Evolutionary conservation across 2,113 vertebrate genomes (phyloP).

Genomic region (Andinoacara biseriatus): DNA sequence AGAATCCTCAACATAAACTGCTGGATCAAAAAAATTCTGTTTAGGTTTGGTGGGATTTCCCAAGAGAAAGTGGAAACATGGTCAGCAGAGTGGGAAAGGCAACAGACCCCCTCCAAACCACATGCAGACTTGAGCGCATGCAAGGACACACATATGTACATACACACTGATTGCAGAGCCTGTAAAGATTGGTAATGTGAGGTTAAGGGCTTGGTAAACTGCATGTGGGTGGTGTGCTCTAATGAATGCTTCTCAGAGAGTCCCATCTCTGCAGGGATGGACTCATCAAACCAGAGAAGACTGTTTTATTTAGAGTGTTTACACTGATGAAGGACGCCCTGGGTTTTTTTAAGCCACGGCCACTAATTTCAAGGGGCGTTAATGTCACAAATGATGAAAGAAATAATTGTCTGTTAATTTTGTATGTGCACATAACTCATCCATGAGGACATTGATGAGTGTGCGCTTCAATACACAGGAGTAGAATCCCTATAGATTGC

Average conservation of each 20-base stretch:
- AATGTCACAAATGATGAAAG: slow-evolving; percentile 58
- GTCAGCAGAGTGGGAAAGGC: slow-evolving; percentile 40
- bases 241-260: slow-evolving; percentile 77
- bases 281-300: slow-evolving; percentile 69
- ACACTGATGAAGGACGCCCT: slow-evolving; percentile 32
- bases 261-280: slow-evolving; percentile 48
- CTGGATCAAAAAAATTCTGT: slow-evolving; percentile 24
- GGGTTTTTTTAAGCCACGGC: neutral
- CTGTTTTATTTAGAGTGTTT: slow-evolving; percentile 67
- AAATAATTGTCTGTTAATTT: slow-evolving; percentile 40
- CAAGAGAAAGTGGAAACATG: slow-evolving; percentile 59
- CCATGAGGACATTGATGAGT: slow-evolving; percentile 22
- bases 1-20: slow-evolving; percentile 32
- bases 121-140: slow-evolving; percentile 38
- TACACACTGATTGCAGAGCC: slow-evolving; percentile 39
- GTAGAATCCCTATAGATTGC: slow-evolving; percentile 1
- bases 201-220: slow-evolving; percentile 71
- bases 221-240: slow-evolving; percentile 72
- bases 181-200: slow-evolving; percentile 64
- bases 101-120: slow-evolving; percentile 47
- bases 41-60: slow-evolving; percentile 51
- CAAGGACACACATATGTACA: slow-evolving; percentile 31
- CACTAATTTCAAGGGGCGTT: slow-evolving; percentile 46
- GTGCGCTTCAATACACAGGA: neutral
- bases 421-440: slow-evolving; percentile 19